These are phyloP conservation scores for Rhynchophorus ferrugineus DNA, from an alignment of 1,140 invertebrate genomes.

Conservation along the genomic window DNA sequence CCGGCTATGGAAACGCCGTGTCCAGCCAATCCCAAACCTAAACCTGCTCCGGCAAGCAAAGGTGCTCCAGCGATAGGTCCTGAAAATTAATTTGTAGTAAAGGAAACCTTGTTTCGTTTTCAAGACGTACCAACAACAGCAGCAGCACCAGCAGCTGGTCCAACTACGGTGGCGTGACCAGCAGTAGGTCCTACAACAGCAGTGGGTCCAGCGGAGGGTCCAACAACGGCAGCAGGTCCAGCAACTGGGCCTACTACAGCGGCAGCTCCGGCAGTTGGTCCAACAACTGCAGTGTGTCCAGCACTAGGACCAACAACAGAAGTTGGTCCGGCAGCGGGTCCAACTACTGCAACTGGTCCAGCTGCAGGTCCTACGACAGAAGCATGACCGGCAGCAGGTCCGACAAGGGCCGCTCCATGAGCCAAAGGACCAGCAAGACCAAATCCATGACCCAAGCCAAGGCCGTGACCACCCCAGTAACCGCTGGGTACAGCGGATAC, in stretches of 20 bases:
- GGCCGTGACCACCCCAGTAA: conserved; percentile 1
- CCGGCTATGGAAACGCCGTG: conserved; percentile 21
- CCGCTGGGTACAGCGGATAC: conserved; percentile 20
- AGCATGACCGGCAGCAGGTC: not conserved
- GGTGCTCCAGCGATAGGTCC: not conserved
- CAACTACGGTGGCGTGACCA: conserved; percentile 18
- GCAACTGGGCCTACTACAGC: conserved; percentile 13
- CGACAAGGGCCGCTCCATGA: conserved; percentile 7
- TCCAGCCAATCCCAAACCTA: not conserved
- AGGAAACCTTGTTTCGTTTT: no score
- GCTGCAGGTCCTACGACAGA: not conserved
- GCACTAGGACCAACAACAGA: conserved; percentile 1
- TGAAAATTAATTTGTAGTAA: not conserved
- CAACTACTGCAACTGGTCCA: not conserved
- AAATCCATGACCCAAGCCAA: conserved; percentile 8
- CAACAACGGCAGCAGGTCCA: conserved; percentile 20
- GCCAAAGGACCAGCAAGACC: not conserved
- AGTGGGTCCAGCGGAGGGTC: conserved; percentile 10
- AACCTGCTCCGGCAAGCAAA: not conserved
- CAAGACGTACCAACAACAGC: no score
- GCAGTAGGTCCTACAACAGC: conserved; percentile 16
- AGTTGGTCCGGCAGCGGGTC: not conserved
- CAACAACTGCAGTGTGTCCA: not conserved
- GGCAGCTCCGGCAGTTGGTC: not conserved
- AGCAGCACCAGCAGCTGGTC: conserved; percentile 5